Evolutionary conservation across 2,113 vertebrate species (phyloP).

Genomic region (Lathamus discolor): DNA sequence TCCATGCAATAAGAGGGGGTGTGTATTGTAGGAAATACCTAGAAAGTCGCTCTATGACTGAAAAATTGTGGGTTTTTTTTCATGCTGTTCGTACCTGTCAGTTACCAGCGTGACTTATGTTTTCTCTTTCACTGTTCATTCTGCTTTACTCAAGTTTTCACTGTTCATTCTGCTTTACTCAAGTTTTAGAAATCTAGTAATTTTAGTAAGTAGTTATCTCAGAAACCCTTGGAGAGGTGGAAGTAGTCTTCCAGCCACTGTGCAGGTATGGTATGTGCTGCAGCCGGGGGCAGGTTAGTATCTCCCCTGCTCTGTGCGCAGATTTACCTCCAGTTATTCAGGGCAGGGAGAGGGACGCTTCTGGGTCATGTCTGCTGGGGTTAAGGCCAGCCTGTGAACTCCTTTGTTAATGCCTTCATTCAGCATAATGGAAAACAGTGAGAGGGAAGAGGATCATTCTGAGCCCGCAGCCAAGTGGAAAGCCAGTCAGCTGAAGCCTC

Average conservation of each 20-base stretch:
- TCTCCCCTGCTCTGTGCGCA: rapidly evolving
- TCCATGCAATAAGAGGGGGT: neutral
- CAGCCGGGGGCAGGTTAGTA: rapidly evolving
- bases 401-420: neutral
- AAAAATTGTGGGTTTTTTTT: neutral
- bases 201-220: neutral
- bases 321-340: neutral
- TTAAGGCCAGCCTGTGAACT: neutral
- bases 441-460: neutral
- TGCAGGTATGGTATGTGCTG: neutral
- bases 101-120: neutral
- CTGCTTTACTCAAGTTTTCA: neutral
- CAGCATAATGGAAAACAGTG: neutral
- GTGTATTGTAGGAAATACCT: neutral
- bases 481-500: neutral
- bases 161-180: neutral
- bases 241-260: neutral
- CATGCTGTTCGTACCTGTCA: neutral
- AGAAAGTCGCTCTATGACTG: neutral
- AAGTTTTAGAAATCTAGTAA: neutral
- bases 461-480: neutral
- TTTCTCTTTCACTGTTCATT: neutral
- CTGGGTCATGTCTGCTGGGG: neutral
- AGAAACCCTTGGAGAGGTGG: neutral
- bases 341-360: neutral